phyloP scores from a whole-genome alignment of 1,140 invertebrate species.

The Cardiocondyla obscurior region DNA sequence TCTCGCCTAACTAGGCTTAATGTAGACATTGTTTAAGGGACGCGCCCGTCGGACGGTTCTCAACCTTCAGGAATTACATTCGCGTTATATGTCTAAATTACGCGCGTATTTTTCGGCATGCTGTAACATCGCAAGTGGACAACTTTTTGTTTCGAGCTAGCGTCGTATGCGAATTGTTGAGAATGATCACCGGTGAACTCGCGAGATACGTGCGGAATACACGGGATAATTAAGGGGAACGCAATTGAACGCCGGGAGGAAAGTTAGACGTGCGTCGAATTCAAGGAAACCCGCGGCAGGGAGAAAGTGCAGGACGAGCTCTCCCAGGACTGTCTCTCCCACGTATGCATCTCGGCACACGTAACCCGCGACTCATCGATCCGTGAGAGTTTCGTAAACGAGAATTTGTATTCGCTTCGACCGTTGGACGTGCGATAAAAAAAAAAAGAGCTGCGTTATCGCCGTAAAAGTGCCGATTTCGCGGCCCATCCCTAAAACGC shows the following conservation, averaged over 20 bases:
- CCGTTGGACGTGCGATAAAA: not conserved
- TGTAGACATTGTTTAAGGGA: slow-evolving; percentile 67
- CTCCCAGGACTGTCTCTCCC: slow-evolving; percentile 53
- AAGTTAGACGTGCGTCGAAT: slow-evolving; percentile 51
- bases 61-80: slow-evolving; percentile 38
- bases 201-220: not conserved
- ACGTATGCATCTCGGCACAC: slow-evolving; percentile 47
- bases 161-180: not conserved
- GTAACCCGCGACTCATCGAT: slow-evolving; percentile 61
- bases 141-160: not conserved
- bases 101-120: not conserved
- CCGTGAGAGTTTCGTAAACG: slow-evolving; percentile 55
- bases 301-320: slow-evolving; percentile 58
- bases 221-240: not conserved
- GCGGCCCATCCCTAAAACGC: not conserved
- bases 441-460: not conserved
- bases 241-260: not conserved
- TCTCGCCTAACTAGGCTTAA: slow-evolving; percentile 65
- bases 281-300: slow-evolving; percentile 33
- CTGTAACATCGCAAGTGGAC: not conserved
- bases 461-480: not conserved
- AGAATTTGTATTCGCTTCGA: slow-evolving; percentile 50
- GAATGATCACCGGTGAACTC: not conserved
- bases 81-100: not conserved
- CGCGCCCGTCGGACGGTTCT: slow-evolving; percentile 44